phyloP scores from a whole-genome alignment of 2,113 vertebrate genomes.

The Poeciliopsis retropinna region DNA sequence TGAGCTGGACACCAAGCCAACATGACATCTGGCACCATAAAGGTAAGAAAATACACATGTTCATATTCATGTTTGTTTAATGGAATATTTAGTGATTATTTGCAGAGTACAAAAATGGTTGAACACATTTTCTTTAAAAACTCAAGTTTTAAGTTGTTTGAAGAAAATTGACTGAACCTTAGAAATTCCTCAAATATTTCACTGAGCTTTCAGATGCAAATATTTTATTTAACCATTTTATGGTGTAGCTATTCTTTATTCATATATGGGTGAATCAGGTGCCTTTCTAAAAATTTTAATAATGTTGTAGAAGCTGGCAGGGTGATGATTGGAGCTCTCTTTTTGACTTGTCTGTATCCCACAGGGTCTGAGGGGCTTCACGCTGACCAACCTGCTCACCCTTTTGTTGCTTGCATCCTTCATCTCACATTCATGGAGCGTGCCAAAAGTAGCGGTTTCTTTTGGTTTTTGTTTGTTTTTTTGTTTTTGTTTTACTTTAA shows the following conservation, averaged over 20 bases:
- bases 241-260: not conserved
- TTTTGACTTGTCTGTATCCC: not conserved
- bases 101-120: too few species aligned
- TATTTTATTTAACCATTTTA: not conserved
- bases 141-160: too few species aligned
- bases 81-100: not conserved
- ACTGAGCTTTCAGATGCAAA: too few species aligned
- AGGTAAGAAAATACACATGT: slow-evolving; percentile 34
- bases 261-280: too few species aligned
- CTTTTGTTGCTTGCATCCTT: slow-evolving; percentile 81
- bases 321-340: not conserved
- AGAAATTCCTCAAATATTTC: too few species aligned
- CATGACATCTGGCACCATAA: slow-evolving; percentile 47
- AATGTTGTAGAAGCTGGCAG: not conserved
- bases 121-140: too few species aligned
- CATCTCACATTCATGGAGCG: slow-evolving; percentile 74
- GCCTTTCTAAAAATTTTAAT: not conserved
- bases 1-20: not conserved
- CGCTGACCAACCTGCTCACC: slow-evolving; percentile 64
- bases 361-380: slow-evolving; percentile 78
- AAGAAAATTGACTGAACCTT: too few species aligned
- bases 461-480: too few species aligned
- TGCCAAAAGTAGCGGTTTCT: slow-evolving; percentile 83
- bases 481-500: too few species aligned
- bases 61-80: not conserved